phyloP scores from a whole-genome alignment of 64 coral and sea anemone genomes.

The Stylophora pistillata region DNA sequence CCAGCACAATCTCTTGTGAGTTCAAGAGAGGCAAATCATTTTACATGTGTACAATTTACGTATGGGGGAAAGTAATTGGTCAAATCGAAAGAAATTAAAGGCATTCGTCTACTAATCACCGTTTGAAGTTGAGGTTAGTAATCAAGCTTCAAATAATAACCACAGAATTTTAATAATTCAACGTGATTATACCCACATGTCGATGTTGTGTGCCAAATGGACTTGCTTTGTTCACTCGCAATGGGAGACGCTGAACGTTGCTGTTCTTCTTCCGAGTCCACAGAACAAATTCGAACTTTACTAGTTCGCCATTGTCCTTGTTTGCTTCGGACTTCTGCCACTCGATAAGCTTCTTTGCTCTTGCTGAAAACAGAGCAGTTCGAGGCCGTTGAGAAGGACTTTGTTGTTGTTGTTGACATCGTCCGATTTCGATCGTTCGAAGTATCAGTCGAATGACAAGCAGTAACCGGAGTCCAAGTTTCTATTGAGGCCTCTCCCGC shows the following conservation, averaged over 20 bases:
- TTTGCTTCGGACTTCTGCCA: slow-evolving; percentile 46
- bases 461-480: slow-evolving; percentile 37
- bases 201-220: background rate
- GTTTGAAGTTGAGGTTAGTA: background rate
- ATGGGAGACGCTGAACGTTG: background rate
- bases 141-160: background rate
- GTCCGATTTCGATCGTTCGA: too few species aligned
- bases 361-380: slow-evolving; percentile 10
- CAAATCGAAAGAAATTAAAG: too few species aligned
- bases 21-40: too few species aligned
- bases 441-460: too few species aligned
- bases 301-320: slow-evolving; percentile 22
- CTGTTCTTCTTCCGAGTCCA: slow-evolving; percentile 53
- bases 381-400: too few species aligned
- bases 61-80: too few species aligned
- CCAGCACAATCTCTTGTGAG: too few species aligned
- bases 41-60: too few species aligned
- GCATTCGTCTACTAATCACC: background rate
- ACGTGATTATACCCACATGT: slow-evolving; percentile 10
- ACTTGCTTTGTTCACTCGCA: background rate
- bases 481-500: background rate
- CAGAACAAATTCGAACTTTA: slow-evolving; percentile 80
- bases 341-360: slow-evolving; percentile 53
- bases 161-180: background rate
- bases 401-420: too few species aligned